Evolutionary conservation across 2,113 vertebrate species (phyloP), one percentile per base, ranked within the genome.

Genomic region (Zapornia atra): DNA sequence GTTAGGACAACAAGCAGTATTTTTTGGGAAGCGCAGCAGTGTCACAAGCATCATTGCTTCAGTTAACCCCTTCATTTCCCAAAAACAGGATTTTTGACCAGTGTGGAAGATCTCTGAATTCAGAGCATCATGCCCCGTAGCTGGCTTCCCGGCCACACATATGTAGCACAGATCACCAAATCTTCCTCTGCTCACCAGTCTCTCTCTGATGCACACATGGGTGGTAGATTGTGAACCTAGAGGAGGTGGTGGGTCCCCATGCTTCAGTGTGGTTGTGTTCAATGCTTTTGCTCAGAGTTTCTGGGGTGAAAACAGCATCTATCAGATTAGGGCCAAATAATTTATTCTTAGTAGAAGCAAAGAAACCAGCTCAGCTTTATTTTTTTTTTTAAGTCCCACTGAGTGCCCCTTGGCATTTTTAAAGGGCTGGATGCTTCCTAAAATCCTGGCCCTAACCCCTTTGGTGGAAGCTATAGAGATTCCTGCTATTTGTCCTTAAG

Each of bases 11-110:
- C 38, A 84, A 63, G 13, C 8, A 38, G 2, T 12, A 34, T 54
- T 78, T 65, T 3, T 17, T 50, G 40, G 36, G 36, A 93, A 66
- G 44, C 34, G 42, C 0, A 1, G 22, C 56, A 75, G 66, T 28
- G n/a, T 28, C 25, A 54, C 34, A 79, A 63, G 14, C 22, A 16
- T 24, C 38, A 25, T 36, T 0, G 0, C 42, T 76, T 76, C 0
- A 0, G 14, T 51, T 53, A 76, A 75, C 26, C 14, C 21, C 14
- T 72, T 80, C 11, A 17, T 79, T 87, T 68, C 29, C 53, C 34
- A 59, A 60, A 81, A 11, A 28, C 7, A 3, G 16, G 50, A 50
- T 87, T 81, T 81, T 84, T 12, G n/a, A 4, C 15, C 26, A 20
- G 13, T 5, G 25, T 69, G 57, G 57, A 65, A 73, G 40, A 65